Evolutionary conservation across 1,140 invertebrate species (phyloP).

Genomic region (Phocides pigmalion): DNA sequence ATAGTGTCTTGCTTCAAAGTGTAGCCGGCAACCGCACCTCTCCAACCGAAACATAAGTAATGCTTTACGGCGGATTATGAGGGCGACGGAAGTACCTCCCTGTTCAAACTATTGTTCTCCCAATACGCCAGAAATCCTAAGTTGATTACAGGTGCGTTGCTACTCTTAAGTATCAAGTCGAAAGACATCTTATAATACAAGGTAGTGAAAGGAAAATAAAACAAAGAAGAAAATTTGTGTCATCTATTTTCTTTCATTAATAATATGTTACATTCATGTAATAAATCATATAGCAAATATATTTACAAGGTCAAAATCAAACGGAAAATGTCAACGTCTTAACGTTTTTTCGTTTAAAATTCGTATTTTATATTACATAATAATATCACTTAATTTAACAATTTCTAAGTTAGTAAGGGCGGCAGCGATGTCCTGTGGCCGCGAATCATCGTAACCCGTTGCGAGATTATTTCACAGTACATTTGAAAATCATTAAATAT

Average conservation of each 20-base stretch:
- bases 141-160: too few relatives aligned
- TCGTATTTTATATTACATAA: slow-evolving; percentile 80
- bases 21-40: too few relatives aligned
- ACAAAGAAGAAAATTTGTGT: slow-evolving; percentile 77
- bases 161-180: too few relatives aligned
- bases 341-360: slow-evolving; percentile 77
- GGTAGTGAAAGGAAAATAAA: slow-evolving; percentile 57
- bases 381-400: slow-evolving; percentile 79
- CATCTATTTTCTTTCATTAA: slow-evolving; percentile 83
- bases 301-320: slow-evolving; percentile 83
- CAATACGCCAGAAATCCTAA: too few relatives aligned
- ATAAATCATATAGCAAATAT: slow-evolving; percentile 84
- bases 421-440: slow-evolving; percentile 52
- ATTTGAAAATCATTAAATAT: background rate
- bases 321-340: slow-evolving; percentile 73
- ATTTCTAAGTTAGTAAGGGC: slow-evolving; percentile 67
- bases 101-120: too few relatives aligned
- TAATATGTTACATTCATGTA: slow-evolving; percentile 85
- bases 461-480: background rate
- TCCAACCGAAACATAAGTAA: too few relatives aligned
- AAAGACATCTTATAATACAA: too few relatives aligned
- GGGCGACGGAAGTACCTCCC: too few relatives aligned
- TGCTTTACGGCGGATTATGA: too few relatives aligned
- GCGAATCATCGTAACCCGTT: slow-evolving; percentile 56
- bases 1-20: too few relatives aligned